Conservation (phyloP, 2,113 vertebrate species). For the Panthera uncia region DNA sequence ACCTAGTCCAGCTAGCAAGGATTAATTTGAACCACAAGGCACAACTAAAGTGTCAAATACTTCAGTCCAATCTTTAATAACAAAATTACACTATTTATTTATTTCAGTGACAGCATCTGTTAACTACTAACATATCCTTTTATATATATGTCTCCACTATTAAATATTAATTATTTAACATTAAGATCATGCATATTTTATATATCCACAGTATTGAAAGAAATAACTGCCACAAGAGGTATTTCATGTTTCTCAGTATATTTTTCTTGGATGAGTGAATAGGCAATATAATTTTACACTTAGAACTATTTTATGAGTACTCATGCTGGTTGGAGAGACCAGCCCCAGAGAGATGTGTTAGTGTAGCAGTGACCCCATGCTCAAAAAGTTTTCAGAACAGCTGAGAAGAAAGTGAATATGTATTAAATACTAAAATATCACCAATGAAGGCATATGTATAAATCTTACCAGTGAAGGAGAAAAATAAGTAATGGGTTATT, state of each 20-base stretch:
- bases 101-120: not conserved
- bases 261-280: not conserved
- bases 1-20: not conserved
- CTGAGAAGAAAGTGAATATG: not conserved
- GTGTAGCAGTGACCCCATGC: not conserved
- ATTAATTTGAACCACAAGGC: not conserved
- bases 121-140: not conserved
- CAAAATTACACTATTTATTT: not conserved
- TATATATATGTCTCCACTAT: not conserved
- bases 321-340: not conserved
- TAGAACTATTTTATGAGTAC: not conserved
- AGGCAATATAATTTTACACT: not conserved
- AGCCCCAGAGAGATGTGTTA: not conserved
- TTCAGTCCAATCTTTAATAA: not conserved
- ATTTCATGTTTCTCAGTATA: not conserved
- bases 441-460: accelerated
- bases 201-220: not conserved
- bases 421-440: not conserved
- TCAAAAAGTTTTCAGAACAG: not conserved
- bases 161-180: not conserved
- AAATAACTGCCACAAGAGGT: not conserved
- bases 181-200: not conserved
- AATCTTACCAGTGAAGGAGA: not conserved
- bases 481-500: not conserved
- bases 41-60: not conserved